A percentile compares a stretch with the other conserved stretches of the same genome.
These are phyloP conservation scores for Apis mellifera DNA, from an alignment of 1,140 invertebrate species.

Conservation along the genomic window Amel_HAv3.1 CM009936.2:7401001-7401500, in stretches of 20 bases:
- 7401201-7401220: background rate
- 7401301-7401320: no score
- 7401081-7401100: background rate
- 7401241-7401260: no score
- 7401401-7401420: background rate
- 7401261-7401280: no score
- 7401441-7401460: background rate
- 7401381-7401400: no score
- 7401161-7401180: background rate
- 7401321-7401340: no score
- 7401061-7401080: constrained; percentile 16
- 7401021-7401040: constrained; percentile 32
- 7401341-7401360: background rate
- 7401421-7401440: background rate
- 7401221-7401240: background rate
- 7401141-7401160: background rate
- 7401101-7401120: background rate
- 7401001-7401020: constrained; percentile 11
- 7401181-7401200: background rate
- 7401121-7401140: background rate
- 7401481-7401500: background rate
- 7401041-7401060: constrained; percentile 12
- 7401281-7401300: no score
- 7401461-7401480: background rate
- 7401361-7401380: no score